Conservation (phyloP, 2,113 vertebrate species). For the Bettongia penicillata region DNA sequence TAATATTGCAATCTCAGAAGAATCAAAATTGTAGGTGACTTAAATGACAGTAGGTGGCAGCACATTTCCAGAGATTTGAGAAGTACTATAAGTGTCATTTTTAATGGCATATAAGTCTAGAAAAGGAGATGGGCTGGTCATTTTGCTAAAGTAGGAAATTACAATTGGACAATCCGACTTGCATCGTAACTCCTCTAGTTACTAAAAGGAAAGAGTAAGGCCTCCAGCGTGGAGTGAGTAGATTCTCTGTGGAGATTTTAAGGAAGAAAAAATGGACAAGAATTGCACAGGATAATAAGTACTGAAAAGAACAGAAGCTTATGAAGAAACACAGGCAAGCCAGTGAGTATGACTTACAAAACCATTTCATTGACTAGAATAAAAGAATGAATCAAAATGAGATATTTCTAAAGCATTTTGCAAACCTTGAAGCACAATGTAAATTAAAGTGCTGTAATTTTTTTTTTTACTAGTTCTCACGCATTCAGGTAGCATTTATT, state of each 20-base stretch:
- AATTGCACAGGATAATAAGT: not conserved
- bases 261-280: not conserved
- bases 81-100: not conserved
- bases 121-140: not conserved
- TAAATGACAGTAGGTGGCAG: not conserved
- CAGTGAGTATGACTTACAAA: not conserved
- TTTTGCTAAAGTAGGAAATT: not conserved
- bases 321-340: not conserved
- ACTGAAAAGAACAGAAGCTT: not conserved
- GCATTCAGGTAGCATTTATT: not conserved
- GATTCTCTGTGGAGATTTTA: not conserved
- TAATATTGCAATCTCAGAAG: not conserved
- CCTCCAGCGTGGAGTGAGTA: not conserved
- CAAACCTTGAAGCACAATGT: not conserved
- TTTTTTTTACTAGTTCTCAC: not conserved
- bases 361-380: not conserved
- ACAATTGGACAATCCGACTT: not conserved
- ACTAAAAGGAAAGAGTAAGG: not conserved
- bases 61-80: not conserved
- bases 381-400: not conserved
- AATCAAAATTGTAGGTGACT: not conserved
- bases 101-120: not conserved
- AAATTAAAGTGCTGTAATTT: not conserved
- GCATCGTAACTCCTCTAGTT: not conserved
- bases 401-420: not conserved